Conservation (phyloP, 2,797 vertebrate species). For the Syncerus caffer region DNA sequence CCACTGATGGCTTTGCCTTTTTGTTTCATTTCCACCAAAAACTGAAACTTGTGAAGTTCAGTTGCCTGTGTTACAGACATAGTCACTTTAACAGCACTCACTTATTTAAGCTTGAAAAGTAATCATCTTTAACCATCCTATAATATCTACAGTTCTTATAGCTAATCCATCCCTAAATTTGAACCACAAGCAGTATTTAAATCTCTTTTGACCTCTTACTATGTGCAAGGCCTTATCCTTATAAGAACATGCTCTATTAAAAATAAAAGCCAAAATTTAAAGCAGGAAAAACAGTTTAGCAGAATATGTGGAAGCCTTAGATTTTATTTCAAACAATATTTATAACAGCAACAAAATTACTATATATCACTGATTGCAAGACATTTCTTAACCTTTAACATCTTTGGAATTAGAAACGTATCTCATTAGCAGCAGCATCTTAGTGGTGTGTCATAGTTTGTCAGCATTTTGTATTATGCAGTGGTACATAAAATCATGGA, state of each 20-base stretch:
- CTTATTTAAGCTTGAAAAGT: conserved; percentile 37
- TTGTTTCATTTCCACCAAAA: not conserved
- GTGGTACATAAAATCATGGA: not conserved
- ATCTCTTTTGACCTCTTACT: not conserved
- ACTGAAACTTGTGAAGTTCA: conserved; percentile 29
- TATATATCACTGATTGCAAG: not conserved
- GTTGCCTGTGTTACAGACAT: not conserved
- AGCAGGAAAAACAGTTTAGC: not conserved
- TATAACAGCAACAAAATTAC: not conserved
- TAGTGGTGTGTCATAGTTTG: not conserved
- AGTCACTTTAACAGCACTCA: not conserved
- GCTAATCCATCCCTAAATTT: not conserved
- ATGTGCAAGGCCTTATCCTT: not conserved
- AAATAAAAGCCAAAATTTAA: conserved; percentile 1
- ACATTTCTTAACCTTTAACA: not conserved
- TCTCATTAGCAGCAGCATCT: not conserved
- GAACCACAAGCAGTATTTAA: conserved; percentile 6
- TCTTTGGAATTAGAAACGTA: not conserved
- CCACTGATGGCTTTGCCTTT: not conserved
- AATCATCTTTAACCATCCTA: not conserved
- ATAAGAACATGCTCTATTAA: not conserved
- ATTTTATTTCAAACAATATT: conserved; percentile 35
- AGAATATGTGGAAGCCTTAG: not conserved
- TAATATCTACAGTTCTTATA: not conserved
- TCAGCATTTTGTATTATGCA: conserved; percentile 2